Percentiles rank a stretch among this genome's conserved stretches.
phyloP scores from a whole-genome alignment of 1,140 invertebrate species.

The Dinoponera quadriceps region DNA sequence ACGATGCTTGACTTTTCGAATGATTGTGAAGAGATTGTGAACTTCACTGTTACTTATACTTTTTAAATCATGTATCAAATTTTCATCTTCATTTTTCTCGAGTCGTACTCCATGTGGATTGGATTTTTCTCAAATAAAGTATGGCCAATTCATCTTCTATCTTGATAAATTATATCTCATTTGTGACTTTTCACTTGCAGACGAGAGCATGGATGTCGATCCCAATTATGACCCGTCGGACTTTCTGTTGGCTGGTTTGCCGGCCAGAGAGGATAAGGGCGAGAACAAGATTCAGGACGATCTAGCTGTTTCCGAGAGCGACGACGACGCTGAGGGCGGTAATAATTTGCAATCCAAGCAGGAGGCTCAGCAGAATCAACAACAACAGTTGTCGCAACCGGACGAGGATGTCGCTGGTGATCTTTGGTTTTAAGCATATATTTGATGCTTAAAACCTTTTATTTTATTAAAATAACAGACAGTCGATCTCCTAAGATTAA shows the following conservation, averaged over 20 bases:
- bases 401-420: conserved; percentile 85
- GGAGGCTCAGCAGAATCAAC: conserved; percentile 61
- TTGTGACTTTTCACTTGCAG: conserved; percentile 79
- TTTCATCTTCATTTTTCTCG: too few relatives aligned
- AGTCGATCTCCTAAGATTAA: neutral
- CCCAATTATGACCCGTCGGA: conserved; percentile 95
- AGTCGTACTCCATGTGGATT: too few relatives aligned
- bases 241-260: conserved; percentile 89
- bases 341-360: conserved; percentile 71
- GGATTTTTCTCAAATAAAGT: too few relatives aligned
- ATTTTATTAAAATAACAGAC: conserved; percentile 22
- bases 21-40: too few relatives aligned
- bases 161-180: conserved; percentile 51
- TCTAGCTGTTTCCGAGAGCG: conserved; percentile 92
- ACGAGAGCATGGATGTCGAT: conserved; percentile 93
- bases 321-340: conserved; percentile 87
- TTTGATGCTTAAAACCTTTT: too few relatives aligned
- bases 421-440: conserved; percentile 85
- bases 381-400: conserved; percentile 71
- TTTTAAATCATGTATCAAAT: too few relatives aligned
- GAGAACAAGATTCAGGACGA: conserved; percentile 89
- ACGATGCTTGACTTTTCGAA: too few relatives aligned
- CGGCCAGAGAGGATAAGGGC: conserved; percentile 81
- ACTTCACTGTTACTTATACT: too few relatives aligned
- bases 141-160: neutral